Base-by-base conservation (phyloP, 2,797 vertebrate species). In the Danio kyathit region DNA sequence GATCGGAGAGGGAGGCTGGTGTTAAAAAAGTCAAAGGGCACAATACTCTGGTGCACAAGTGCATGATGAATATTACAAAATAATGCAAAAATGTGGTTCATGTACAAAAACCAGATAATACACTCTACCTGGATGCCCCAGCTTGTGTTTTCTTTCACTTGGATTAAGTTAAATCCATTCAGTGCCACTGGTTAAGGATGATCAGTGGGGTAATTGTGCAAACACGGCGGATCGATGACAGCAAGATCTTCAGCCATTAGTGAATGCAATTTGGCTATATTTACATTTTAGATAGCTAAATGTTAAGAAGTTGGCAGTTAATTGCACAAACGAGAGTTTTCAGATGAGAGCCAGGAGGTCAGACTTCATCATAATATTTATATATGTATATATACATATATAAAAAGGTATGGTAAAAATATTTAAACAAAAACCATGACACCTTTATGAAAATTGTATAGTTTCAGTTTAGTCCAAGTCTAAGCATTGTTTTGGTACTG, bases 1-100 rank as follows among this genome's bases (percentile, higher is more conserved):
- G 11, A 61, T 74, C 49, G 51, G 11, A 54, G 46, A 74, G 46
- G 21, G 44, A 74, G 21, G 59, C 4, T 64, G 16, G 60, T 54
- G n/a, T 65, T 76, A 56, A 65, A 66, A 8, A 54, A 29, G 40
- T 54, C 74, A 66, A 76, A 76, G 74, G 21, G 14, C 61, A 76
- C 40, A 76, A 76, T 76, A 54, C 10, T 51, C 44, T 75, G 29
- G 72, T 6, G 19, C 72, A 49, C 14, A 49, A 63, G 6, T 38
- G n/a, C 59, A 46, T 1, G 17, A 46, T 57, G 19, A 14, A 38
- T 29, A 13, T 16, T 29, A 70, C 48, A 38, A 29, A 54, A 29
- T 29, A 29, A 29, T 29, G 49, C 48, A 29, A 29, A 29, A 29
- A 66, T 70, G 56, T 59, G 14, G 21, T 59, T 59, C 56, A 8